phyloP scores from a whole-genome alignment of 2,888 invertebrate species.

The Anaspis maculata region DNA sequence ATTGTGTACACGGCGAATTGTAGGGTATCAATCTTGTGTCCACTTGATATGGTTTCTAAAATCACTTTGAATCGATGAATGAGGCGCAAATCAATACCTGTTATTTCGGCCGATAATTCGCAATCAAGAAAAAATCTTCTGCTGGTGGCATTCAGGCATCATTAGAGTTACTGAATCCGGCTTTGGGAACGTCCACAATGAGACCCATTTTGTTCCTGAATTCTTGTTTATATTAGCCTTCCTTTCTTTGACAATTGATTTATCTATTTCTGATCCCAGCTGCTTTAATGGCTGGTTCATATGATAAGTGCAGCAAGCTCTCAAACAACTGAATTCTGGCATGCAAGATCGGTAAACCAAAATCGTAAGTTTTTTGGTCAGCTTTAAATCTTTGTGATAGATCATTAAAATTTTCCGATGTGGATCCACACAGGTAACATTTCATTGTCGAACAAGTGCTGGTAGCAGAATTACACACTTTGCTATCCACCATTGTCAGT shows the following conservation, averaged over 20 bases:
- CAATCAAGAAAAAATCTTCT: constrained; percentile 21
- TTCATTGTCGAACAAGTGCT: constrained; percentile 20
- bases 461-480: constrained; percentile 24
- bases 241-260: constrained; percentile 1
- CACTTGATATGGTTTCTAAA: constrained; percentile 17
- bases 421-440: constrained; percentile 14
- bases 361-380: constrained; percentile 3
- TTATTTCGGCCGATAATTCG: constrained; percentile 15
- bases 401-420: constrained; percentile 12
- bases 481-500: constrained; percentile 25
- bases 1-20: constrained; percentile 13
- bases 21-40: constrained; percentile 10
- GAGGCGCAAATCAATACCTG: constrained; percentile 12
- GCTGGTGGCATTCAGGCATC: constrained; percentile 23
- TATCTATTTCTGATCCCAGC: not conserved
- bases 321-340: constrained; percentile 11
- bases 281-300: constrained; percentile 25
- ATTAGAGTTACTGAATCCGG: constrained; percentile 26
- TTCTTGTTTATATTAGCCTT: constrained; percentile 7
- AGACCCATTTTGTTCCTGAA: constrained; percentile 21
- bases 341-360: constrained; percentile 17
- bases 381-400: constrained; percentile 8
- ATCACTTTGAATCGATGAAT: constrained; percentile 12
- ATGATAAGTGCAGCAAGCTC: constrained; percentile 23
- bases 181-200: constrained; percentile 26